These are phyloP conservation scores for Drosophila setosimentum DNA, from an alignment of 2,888 invertebrate species.

Conservation along the genomic window DNA sequence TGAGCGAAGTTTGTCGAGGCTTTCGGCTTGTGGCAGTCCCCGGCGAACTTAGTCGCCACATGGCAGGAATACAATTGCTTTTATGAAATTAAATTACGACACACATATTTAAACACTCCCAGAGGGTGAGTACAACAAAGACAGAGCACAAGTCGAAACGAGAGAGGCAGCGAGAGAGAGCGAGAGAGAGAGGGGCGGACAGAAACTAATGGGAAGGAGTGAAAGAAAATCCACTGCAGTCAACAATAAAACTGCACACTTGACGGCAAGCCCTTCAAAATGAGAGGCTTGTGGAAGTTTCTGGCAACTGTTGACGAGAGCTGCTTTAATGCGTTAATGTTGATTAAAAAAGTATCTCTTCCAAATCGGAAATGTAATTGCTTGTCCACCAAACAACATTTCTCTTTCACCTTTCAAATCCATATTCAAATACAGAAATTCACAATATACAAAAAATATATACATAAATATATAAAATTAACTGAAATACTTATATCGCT, in stretches of 20 bases:
- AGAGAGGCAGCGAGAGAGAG: neutral
- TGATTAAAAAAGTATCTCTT: slow-evolving; percentile 44
- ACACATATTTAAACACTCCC: slow-evolving; percentile 69
- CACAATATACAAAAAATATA: neutral
- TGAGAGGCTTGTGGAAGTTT: slow-evolving; percentile 32
- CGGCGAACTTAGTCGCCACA: slow-evolving; percentile 62
- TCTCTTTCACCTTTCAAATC: slow-evolving; percentile 10
- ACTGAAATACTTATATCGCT: neutral
- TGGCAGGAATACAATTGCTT: slow-evolving; percentile 75
- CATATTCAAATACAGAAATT: neutral
- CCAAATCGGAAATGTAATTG: slow-evolving; percentile 12
- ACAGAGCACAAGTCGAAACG: slow-evolving; percentile 1
- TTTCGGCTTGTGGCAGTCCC: slow-evolving; percentile 18
- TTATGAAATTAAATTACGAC: slow-evolving; percentile 78
- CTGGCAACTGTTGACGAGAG: slow-evolving; percentile 22
- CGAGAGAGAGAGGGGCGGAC: neutral
- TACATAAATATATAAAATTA: neutral
- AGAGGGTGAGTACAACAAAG: slow-evolving; percentile 18
- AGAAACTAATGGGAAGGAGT: neutral
- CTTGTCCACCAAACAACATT: neutral
- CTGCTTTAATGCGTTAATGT: slow-evolving; percentile 48
- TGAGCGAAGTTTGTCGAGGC: slow-evolving; percentile 57
- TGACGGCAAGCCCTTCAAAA: slow-evolving; percentile 31
- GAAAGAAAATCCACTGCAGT: slow-evolving; percentile 41
- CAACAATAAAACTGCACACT: slow-evolving; percentile 61